These are phyloP conservation scores for Lasioglossum villosulum DNA, from an alignment of 2,888 invertebrate genomes.

Conservation along the genomic window DNA sequence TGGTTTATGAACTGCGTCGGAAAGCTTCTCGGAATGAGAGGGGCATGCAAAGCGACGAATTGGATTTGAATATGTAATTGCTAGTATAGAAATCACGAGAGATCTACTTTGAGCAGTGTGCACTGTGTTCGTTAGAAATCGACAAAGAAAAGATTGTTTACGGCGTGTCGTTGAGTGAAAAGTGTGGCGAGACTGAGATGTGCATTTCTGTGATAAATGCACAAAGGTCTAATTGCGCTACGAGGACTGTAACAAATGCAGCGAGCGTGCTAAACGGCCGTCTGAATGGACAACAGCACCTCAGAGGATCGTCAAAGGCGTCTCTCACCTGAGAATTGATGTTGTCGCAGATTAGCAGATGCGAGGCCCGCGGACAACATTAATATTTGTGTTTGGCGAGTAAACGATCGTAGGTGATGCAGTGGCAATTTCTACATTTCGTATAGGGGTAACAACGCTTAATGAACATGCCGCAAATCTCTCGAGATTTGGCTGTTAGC, in stretches of 20 bases:
- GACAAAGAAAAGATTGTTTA: not conserved
- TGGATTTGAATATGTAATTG: not conserved
- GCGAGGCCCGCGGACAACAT: not conserved
- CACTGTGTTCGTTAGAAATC: not conserved
- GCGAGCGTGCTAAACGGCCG: not conserved
- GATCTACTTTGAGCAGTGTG: not conserved
- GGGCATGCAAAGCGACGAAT: not conserved
- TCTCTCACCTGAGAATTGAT: not conserved
- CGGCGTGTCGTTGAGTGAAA: too few species aligned
- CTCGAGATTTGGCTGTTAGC: conserved; percentile 15
- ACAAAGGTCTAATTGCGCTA: too few species aligned
- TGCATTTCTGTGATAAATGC: too few species aligned
- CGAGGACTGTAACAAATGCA: not conserved
- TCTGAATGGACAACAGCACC: not conserved
- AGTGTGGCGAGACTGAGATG: too few species aligned
- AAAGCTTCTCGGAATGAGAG: not conserved
- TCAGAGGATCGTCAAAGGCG: not conserved
- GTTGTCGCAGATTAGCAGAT: not conserved
- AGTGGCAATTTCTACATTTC: conserved; percentile 2
- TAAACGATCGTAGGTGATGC: conserved; percentile 7
- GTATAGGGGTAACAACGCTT: not conserved
- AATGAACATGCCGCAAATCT: conserved; percentile 6
- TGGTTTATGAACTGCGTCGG: not conserved
- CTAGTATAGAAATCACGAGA: not conserved
- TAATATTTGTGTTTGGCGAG: not conserved